Evolutionary conservation across 23 tunicate species (phyloP), one percentile per base, ranked within the genome.

Genomic region (Ascidia mentula): DNA sequence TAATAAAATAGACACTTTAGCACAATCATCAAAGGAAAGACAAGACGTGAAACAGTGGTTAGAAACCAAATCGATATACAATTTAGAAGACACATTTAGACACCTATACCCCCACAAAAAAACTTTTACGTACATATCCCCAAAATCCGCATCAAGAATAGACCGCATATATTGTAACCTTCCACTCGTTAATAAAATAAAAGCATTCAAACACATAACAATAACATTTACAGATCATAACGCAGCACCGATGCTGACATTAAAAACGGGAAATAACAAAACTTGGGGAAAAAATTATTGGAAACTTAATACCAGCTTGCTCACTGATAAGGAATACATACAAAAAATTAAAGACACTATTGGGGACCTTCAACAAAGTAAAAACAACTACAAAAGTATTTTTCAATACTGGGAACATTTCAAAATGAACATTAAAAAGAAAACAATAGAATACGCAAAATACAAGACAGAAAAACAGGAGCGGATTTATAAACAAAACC

Each of bases 81-180:
- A 33, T 6, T 7, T 72, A 72, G 8, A 31, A 9, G 76, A 72
- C 76, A 6, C 12, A 17, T 37, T 36, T 37, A 36, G 78, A 8
- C 12, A 32, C 22, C 22, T 74, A 6, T 30, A 74, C 17, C 72
- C 46, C 4, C 34, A 34, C 9, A 59, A 79, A 79, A 79, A 30
- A 79, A n/a, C 6, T 7, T 79, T 30, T 61, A 79, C 82, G 15
- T 31, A 73, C 7, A 59, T 61, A 7, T 34, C 82, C 12, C 30
- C n/a, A 36, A 8, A 32, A 79, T n/a, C n/a, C n/a, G n/a, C 73
- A 6, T 38, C 70, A 4, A 24, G 82, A 31, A 79, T 79, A 8
- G 82, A 79, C 24, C 36, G 82, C 36, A 59, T 79, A 31, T 79
- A 79, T 59, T 36, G 32, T 31, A 60, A 59, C 22, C 0, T n/a